phyloP scores from a whole-genome alignment of 2,797 vertebrate species.

The Hypotaenidia philippensis region DNA sequence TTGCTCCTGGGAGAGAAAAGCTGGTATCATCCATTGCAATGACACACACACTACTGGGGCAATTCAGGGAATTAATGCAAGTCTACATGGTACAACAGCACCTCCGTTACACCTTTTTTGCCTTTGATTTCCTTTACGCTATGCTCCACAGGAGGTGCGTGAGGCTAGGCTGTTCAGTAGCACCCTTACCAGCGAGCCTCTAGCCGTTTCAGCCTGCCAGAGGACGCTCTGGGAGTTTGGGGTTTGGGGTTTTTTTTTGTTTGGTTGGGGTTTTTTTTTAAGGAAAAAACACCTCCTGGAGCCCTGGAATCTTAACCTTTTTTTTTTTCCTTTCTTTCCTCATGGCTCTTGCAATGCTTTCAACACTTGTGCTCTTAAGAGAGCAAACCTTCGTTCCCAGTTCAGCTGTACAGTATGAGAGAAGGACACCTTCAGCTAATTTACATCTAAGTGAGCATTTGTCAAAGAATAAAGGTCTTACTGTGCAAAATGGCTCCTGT shows the following conservation, averaged over 20 bases:
- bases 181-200: neutral
- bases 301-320: neutral
- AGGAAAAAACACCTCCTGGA: neutral
- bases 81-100: neutral
- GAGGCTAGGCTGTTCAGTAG: neutral
- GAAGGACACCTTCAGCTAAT: constrained; percentile 51
- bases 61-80: neutral
- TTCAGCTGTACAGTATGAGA: neutral
- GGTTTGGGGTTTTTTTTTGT: too few species aligned
- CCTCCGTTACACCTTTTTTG: neutral
- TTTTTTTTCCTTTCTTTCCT: neutral
- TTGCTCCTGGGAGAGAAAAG: neutral
- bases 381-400: neutral
- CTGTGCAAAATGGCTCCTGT: constrained; percentile 63
- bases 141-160: neutral
- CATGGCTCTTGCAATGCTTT: neutral
- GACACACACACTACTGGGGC: neutral
- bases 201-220: neutral
- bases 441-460: constrained; percentile 49
- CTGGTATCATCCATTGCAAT: neutral
- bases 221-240: neutral
- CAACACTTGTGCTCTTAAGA: neutral
- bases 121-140: neutral
- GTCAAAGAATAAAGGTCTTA: constrained; percentile 61
- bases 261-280: neutral